Conservation (phyloP, 2,113 vertebrate genomes). For the Dermatemys mawii region DNA sequence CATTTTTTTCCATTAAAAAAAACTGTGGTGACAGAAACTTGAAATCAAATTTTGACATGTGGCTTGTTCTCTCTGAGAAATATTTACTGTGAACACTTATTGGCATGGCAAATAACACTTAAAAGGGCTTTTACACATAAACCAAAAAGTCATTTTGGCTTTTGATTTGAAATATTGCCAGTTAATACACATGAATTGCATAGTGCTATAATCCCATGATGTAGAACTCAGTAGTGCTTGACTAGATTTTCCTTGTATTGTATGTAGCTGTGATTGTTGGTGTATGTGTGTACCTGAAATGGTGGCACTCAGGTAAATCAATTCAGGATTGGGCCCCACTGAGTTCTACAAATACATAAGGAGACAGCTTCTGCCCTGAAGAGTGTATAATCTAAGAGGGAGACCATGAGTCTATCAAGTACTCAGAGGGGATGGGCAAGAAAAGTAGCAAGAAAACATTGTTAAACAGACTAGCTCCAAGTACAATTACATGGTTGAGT, state of each 20-base stretch:
- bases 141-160: neutral
- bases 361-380: fast-evolving
- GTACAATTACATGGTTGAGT: neutral
- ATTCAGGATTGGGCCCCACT: neutral
- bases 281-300: neutral
- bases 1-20: neutral
- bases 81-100: neutral
- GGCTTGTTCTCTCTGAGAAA: neutral
- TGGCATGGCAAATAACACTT: neutral
- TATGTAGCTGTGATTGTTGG: neutral
- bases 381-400: neutral
- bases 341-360: neutral
- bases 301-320: neutral
- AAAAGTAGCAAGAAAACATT: neutral
- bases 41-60: neutral
- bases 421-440: neutral
- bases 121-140: neutral
- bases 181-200: neutral
- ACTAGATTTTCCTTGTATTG: neutral
- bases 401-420: neutral
- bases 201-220: neutral
- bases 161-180: neutral
- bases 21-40: neutral
- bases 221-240: neutral
- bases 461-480: neutral